Evolutionary conservation across 1,140 invertebrate species (phyloP), one percentile per base, ranked within the genome.

Genomic region (Gryllus bimaculatus): DNA sequence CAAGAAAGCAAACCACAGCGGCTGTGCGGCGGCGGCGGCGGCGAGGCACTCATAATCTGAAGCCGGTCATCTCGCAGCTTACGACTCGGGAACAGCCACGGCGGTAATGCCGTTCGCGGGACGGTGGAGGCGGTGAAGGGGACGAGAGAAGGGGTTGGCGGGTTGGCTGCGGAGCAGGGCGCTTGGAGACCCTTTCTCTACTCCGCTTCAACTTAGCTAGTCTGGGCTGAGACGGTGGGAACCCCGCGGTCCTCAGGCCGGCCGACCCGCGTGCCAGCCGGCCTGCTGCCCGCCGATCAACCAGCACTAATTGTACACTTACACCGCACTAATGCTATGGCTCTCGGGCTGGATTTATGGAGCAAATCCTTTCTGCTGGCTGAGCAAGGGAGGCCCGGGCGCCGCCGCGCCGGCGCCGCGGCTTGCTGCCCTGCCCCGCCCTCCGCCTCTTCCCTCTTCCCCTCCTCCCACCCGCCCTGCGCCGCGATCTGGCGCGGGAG

Each of bases 301-400:
- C 54, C 54, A 66, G 54, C 54, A 66, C 54, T 66, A 66, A 66
- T 66, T 66, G 54, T 66, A 66, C 54, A 66, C 54, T 66, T 66
- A 3, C 2, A 1, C 54, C 54, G 54, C 54, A 66, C 54, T 66
- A 66, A 66, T 66, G n/a, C 54, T 66, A 66, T 66, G 54, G 54
- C 54, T 66, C 54, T 66, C 54, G 54, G 54, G 10, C 54, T 13
- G 54, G 54, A 66, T 66, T 66, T 66, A 66, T 66, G 54, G 18
- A 66, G 54, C 54, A 1, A 66, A 66, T 66, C 54, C 54, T 66
- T 66, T 66, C 54, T 66, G 54, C 54, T 66, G 10, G 54, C 54
- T 66, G 54, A 66, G 54, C 54, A 66, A 66, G 7, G 54, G 54
- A 7, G 7, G n/a, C n/a, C n/a, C n/a, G 18, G 54, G 54, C 54